Evolutionary conservation across 2,113 vertebrate species (phyloP).

Genomic region (Coregonus clupeaformis): DNA sequence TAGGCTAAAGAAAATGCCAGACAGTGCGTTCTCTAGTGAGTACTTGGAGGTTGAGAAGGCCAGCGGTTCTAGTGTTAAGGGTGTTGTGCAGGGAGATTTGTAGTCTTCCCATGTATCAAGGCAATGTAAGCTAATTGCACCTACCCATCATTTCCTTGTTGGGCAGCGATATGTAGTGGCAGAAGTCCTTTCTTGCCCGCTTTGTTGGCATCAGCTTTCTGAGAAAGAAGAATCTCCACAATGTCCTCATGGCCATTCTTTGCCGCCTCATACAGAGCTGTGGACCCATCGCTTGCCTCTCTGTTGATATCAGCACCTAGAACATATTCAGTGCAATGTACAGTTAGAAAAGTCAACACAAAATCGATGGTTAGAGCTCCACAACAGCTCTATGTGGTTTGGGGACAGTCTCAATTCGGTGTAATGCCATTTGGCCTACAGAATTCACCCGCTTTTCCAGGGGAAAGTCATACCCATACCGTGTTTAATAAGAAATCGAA

Average conservation of each 20-base stretch:
- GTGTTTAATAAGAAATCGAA: slow-evolving; percentile 81
- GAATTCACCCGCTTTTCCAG: too few relatives aligned
- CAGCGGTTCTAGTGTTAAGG: too few relatives aligned
- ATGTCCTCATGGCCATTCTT: slow-evolving; percentile 83
- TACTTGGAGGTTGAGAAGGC: not conserved
- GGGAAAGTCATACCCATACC: slow-evolving; percentile 46
- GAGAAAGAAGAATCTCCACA: slow-evolving; percentile 84
- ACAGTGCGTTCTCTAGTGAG: not conserved
- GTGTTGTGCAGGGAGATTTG: too few relatives aligned
- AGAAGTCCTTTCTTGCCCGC: slow-evolving; percentile 82
- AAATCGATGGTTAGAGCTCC: not conserved
- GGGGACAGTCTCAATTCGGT: too few relatives aligned
- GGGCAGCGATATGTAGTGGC: slow-evolving; percentile 87
- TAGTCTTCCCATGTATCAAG: not conserved
- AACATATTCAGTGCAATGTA: slow-evolving; percentile 1
- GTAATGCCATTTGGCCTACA: too few relatives aligned
- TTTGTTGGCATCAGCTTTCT: slow-evolving; percentile 88
- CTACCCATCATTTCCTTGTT: slow-evolving; percentile 83
- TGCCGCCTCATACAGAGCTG: slow-evolving; percentile 87
- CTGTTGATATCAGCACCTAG: slow-evolving; percentile 88
- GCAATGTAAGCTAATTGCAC: slow-evolving; percentile 30
- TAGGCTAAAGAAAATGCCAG: too few relatives aligned
- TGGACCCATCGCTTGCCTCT: slow-evolving; percentile 84
- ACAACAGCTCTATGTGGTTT: not conserved
- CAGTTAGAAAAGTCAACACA: not conserved